phyloP scores from a whole-genome alignment of 2,113 vertebrate genomes.

The Syngnathoides biaculeatus region DNA sequence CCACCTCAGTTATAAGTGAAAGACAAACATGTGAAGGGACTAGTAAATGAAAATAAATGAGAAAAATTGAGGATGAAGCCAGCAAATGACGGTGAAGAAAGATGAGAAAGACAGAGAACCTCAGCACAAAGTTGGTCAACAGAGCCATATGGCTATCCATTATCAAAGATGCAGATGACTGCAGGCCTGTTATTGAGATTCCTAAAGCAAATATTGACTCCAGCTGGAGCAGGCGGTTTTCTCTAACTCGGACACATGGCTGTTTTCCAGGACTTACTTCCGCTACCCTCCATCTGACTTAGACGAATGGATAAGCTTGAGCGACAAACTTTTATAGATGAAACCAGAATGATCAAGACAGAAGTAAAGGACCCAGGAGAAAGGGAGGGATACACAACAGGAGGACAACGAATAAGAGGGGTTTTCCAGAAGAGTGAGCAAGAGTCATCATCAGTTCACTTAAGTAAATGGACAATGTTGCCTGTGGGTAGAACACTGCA shows the following conservation, averaged over 20 bases:
- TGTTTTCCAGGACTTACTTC: conserved; percentile 64
- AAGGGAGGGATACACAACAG: conserved; percentile 25
- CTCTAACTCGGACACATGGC: conserved; percentile 63
- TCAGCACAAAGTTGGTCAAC: conserved; percentile 75
- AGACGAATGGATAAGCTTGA: conserved; percentile 55
- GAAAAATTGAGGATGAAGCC: conserved; percentile 31
- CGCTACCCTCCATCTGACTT: conserved; percentile 54
- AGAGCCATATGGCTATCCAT: conserved; percentile 81
- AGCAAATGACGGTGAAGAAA: conserved; percentile 46
- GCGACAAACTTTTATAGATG: conserved; percentile 40
- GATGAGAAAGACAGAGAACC: conserved; percentile 46
- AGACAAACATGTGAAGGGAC: conserved; percentile 19
- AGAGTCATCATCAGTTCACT: conserved; percentile 53
- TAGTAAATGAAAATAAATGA: conserved; percentile 40
- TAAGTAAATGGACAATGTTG: conserved; percentile 57
- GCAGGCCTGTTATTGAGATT: conserved; percentile 81
- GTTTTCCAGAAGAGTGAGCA: conserved; percentile 48
- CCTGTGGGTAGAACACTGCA: conserved; percentile 43
- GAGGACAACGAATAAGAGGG: conserved; percentile 44
- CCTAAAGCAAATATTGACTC: conserved; percentile 83
- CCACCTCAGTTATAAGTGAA: conserved; percentile 29
- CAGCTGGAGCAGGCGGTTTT: conserved; percentile 70
- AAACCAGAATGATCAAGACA: conserved; percentile 33
- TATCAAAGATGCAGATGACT: conserved; percentile 82
- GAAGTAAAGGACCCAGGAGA: neutral